These are phyloP conservation scores for Bursaphelenchus okinawaensis DNA, from an alignment of 2,888 invertebrate species.

Conservation along the genomic window DNA sequence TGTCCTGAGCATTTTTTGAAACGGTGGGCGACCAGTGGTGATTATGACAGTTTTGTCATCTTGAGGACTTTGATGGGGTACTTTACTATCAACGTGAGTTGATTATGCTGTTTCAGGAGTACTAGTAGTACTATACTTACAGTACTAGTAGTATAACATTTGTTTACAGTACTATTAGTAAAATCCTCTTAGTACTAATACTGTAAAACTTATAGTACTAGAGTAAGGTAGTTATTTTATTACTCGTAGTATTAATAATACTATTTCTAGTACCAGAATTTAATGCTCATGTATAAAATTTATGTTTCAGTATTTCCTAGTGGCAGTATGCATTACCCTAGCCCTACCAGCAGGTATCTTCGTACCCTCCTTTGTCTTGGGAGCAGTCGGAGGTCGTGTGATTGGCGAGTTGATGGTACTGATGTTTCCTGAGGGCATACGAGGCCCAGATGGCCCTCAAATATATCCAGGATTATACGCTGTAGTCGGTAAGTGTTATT, in stretches of 20 bases:
- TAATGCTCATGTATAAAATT: too few relatives aligned
- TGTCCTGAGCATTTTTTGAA: constrained; percentile 26
- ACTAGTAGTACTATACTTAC: too few relatives aligned
- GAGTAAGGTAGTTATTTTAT: not conserved
- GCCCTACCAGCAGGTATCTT: constrained; percentile 94
- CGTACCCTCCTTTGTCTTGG: constrained; percentile 82
- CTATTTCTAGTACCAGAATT: too few relatives aligned
- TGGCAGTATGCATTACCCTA: constrained; percentile 78
- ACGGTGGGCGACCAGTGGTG: constrained; percentile 22
- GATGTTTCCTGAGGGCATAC: constrained; percentile 80
- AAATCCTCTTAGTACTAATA: too few relatives aligned
- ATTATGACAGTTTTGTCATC: not conserved
- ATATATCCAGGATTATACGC: constrained; percentile 90
- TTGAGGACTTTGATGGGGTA: constrained; percentile 31
- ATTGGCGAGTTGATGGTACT: constrained; percentile 34
- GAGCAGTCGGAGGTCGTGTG: constrained; percentile 49
- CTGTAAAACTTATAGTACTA: too few relatives aligned
- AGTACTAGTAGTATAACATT: too few relatives aligned
- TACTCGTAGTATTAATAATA: too few relatives aligned
- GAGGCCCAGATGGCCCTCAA: constrained; percentile 68
- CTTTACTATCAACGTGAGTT: constrained; percentile 32
- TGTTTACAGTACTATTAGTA: too few relatives aligned
- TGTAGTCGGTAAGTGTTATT: constrained; percentile 76
- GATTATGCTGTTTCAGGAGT: too few relatives aligned
- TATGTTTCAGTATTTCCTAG: constrained; percentile 73